Evolutionary conservation across 2,888 invertebrate species (phyloP), one percentile per base, ranked within the genome.

Genomic region (Cosmia pyralina): DNA sequence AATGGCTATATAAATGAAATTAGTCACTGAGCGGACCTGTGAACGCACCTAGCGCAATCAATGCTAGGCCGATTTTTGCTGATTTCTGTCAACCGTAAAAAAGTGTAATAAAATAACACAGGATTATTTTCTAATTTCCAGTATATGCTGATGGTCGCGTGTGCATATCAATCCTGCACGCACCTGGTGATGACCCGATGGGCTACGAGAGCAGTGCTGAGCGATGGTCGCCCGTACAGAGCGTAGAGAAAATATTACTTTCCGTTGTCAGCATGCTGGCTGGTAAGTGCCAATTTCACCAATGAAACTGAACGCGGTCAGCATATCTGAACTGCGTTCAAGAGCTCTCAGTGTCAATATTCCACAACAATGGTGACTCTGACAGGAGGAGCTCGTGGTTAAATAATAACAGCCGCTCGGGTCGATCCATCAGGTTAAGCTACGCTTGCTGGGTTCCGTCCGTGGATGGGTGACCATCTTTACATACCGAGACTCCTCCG

Each of bases 131-230:
- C 4, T 0, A 50, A 34, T 50, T 85, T 89, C 11, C 88, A 95
- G 95, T 99, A 88, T 99, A 99, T 94, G 97, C 99, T 2, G 99
- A 99, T 96, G 99, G 99, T 0, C 96, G 99, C 90, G 99, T 99
- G 4, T 99, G 99, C 93, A 99, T 99, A 93, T 99, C 99, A 69
- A 99, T 99, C 91, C 96, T 99, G 34, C 99, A 99, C 94, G 99
- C 99, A 0, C 99, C 99, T 0, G 99, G 99, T 1, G 99, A 99
- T 94, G 99, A 99, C 95, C 99, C 99, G 0, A 99, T 99, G 98
- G 99, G 99, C n/a, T 99, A 99, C 88, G 99, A 99, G 94, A 98
- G 98, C 70, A 99, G 99, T 90, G 98, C 99, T 4, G 99, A 99
- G 93, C 97, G 99, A 80, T 99, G 99, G 99, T 99, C 99, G 88